Evolutionary conservation across 2,113 vertebrate species (phyloP).

Genomic region (Naja naja): DNA sequence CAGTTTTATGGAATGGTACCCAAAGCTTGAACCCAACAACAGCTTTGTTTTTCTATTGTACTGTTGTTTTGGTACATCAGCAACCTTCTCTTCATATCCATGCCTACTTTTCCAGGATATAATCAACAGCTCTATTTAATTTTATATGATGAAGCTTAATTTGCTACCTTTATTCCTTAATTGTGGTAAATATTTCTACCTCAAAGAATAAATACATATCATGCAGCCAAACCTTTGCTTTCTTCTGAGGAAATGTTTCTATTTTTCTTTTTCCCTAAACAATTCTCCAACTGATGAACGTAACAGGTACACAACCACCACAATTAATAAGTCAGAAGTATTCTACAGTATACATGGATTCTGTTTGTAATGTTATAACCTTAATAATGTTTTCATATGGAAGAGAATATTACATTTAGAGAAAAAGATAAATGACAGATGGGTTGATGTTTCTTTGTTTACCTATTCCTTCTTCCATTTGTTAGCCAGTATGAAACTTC

Average conservation of each 20-base stretch:
- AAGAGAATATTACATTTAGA: not conserved
- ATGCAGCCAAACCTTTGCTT: not conserved
- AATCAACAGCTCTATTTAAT: not conserved
- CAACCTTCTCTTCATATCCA: not conserved
- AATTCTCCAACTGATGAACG: not conserved
- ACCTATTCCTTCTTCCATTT: not conserved
- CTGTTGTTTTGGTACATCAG: not conserved
- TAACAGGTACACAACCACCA: not conserved
- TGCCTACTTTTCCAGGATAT: not conserved
- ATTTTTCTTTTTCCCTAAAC: not conserved
- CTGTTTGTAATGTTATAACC: not conserved
- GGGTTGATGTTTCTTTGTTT: slow-evolving; percentile 31
- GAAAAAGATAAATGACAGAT: slow-evolving; percentile 28
- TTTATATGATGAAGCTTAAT: not conserved
- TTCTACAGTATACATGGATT: not conserved
- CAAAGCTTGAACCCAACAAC: not conserved
- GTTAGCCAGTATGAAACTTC: slow-evolving; percentile 25
- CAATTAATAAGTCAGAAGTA: not conserved
- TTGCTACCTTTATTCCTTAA: not conserved
- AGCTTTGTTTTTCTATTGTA: not conserved
- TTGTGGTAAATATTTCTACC: not conserved
- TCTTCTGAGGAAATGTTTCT: not conserved
- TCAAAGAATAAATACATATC: not conserved
- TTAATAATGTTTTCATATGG: not conserved
- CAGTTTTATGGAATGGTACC: not conserved